phyloP scores from a whole-genome alignment of 1,140 invertebrate species.

The Coenobita brevimanus region DNA sequence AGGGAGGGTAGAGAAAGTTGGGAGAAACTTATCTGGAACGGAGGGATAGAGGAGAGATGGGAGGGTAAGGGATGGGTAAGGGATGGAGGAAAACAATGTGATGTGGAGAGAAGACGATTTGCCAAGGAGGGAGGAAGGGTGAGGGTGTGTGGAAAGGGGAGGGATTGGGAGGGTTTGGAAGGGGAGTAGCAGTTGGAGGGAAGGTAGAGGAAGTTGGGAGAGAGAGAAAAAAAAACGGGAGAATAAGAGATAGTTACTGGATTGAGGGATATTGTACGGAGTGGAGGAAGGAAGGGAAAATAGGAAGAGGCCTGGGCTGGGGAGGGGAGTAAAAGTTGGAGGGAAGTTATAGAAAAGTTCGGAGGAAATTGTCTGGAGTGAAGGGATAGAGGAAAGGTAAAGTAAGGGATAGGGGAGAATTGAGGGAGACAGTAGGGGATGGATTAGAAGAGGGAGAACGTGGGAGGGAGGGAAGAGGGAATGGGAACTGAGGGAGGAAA shows the following conservation, averaged over 20 bases:
- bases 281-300: no score
- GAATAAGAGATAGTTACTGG: no score
- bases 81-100: not conserved
- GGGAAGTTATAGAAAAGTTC: no score
- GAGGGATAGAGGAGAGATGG: not conserved
- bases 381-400: not conserved
- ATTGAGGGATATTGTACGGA: no score
- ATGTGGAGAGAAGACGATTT: no score
- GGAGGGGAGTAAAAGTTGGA: no score
- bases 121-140: no score
- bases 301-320: no score
- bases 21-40: not conserved
- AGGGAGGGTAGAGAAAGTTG: not conserved
- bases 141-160: not conserved
- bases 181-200: not conserved
- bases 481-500: not conserved
- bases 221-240: no score
- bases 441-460: no score
- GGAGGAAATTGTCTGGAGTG: no score
- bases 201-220: not conserved
- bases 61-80: not conserved
- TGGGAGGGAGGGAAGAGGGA: not conserved
- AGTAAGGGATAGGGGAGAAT: not conserved
- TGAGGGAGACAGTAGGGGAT: not conserved
- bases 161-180: not conserved